Conservation (phyloP, 2,113 vertebrate species). For the Pelmatolapia mariae region DNA sequence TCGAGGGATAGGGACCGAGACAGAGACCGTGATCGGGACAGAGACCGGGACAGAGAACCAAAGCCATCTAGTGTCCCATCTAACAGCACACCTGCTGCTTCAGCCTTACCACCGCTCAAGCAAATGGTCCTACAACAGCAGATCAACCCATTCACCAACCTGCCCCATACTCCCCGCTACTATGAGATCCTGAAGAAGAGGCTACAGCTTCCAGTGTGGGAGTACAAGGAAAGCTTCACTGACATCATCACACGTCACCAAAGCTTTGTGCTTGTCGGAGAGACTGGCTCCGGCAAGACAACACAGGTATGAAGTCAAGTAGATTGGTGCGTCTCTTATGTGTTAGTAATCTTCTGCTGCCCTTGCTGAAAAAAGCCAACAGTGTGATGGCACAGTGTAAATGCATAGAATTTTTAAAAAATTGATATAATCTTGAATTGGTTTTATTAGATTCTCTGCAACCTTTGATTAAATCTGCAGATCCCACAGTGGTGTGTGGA, state of each 20-base stretch:
- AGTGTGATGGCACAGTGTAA: not conserved
- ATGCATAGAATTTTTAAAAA: not conserved
- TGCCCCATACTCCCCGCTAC: constrained; percentile 94
- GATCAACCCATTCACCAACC: constrained; percentile 96
- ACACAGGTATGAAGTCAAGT: constrained; percentile 80
- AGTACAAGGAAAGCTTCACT: constrained; percentile 94
- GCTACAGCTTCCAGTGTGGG: constrained; percentile 95
- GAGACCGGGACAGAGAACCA: constrained; percentile 87
- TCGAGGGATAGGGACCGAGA: constrained; percentile 82
- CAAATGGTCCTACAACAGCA: constrained; percentile 86
- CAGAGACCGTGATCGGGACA: constrained; percentile 73
- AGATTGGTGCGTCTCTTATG: not conserved
- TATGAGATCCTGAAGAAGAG: constrained; percentile 97
- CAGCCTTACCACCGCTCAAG: constrained; percentile 74
- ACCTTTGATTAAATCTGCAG: constrained; percentile 54
- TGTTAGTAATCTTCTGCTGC: not conserved
- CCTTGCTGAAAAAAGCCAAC: not conserved
- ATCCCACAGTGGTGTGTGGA: constrained; percentile 98
- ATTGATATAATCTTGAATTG: not conserved
- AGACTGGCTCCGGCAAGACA: constrained; percentile 97
- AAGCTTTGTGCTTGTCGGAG: constrained; percentile 94
- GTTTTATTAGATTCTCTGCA: not conserved
- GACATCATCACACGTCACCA: constrained; percentile 93
- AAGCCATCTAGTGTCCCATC: constrained; percentile 64
- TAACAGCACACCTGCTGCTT: constrained; percentile 66